Base-by-base conservation (phyloP, 2,888 invertebrate species). In the Cerceris rybyensis region DNA sequence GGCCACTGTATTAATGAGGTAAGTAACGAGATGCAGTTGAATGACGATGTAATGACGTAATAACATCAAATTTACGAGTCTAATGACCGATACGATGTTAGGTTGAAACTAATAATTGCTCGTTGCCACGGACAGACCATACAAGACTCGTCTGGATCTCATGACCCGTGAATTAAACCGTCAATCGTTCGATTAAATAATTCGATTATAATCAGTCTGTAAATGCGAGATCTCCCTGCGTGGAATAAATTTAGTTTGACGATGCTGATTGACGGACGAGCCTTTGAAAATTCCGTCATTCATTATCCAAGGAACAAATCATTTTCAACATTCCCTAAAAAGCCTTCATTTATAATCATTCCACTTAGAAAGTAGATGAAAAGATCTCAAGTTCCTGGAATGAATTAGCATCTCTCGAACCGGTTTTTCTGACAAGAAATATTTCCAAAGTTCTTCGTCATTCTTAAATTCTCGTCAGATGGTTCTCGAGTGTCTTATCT, bases 111-210 rank as follows among this genome's bases (percentile, higher is more conserved):
- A 74, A 67, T 81, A 75, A 81, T 80, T 57, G 67, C 55, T 49
- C 54, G 54, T 69, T 63, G 60, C 74, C 59, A 60, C 61, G 43
- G 17, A 4, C 28, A 28, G 17, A 50, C 14, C n/a, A 42, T 43
- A 57, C 9, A 39, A 55, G 63, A 67, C 69, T 72, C 70, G 83
- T 84, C 84, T 86, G 83, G 82, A 74, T 89, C 90, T 84, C 86
- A 85, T 88, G 89, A 87, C 89, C 88, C 66, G 68, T 52, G 82
- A 85, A 86, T 87, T 84, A 80, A 83, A 81, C 82, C 80, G 73
- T 80, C 84, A 86, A 89, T 88, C 83, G 79, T 83, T 88, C 83
- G 84, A 88, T 89, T 84, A 80, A 85, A 87, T 88, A 86, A 89
- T 88, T 88, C 78, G 78, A 86, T 86, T 84, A 80, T 63, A 81